Evolutionary conservation across 1,140 invertebrate genomes (phyloP).

Genomic region (Drosophila rufa): DNA sequence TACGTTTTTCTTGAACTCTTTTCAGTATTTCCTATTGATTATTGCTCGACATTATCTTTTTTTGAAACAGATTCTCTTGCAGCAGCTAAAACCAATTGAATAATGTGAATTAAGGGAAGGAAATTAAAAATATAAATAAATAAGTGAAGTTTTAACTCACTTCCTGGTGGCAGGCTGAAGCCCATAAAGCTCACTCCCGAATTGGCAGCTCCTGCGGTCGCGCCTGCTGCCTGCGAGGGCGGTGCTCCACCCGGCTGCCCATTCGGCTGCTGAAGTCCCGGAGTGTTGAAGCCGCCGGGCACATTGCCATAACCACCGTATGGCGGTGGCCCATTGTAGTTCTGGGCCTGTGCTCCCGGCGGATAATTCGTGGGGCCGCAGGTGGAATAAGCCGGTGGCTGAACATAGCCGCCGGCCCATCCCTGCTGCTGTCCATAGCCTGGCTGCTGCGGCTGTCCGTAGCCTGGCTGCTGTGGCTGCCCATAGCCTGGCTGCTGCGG

Average conservation of each 20-base stretch:
- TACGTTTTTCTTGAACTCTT: background rate
- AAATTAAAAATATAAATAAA: background rate
- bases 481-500: slow-evolving; percentile 46
- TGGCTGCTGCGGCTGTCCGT: slow-evolving; percentile 30
- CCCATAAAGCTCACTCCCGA: slow-evolving; percentile 72
- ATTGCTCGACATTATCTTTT: background rate
- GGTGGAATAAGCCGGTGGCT: slow-evolving; percentile 69
- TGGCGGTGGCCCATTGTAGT: slow-evolving; percentile 39
- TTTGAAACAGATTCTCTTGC: background rate
- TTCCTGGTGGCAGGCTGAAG: slow-evolving; percentile 78
- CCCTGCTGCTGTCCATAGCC: slow-evolving; percentile 58
- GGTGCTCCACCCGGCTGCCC: slow-evolving; percentile 48
- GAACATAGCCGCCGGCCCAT: slow-evolving; percentile 64
- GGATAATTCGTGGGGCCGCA: slow-evolving; percentile 43
- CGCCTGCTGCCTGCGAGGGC: slow-evolving; percentile 35
- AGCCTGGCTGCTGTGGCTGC: slow-evolving; percentile 27
- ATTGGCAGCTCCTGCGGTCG: slow-evolving; percentile 39
- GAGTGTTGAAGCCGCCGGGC: slow-evolving; percentile 64
- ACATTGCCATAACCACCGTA: slow-evolving; percentile 65
- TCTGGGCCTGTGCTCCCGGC: slow-evolving; percentile 47
- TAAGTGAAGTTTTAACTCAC: slow-evolving; percentile 58
- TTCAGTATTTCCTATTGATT: background rate
- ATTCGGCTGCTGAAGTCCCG: slow-evolving; percentile 59
- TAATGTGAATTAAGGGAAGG: background rate
- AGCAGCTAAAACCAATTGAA: slow-evolving; percentile 3